phyloP scores from a whole-genome alignment of 2,797 vertebrate species.

The Toxotes lorentzi region DNA sequence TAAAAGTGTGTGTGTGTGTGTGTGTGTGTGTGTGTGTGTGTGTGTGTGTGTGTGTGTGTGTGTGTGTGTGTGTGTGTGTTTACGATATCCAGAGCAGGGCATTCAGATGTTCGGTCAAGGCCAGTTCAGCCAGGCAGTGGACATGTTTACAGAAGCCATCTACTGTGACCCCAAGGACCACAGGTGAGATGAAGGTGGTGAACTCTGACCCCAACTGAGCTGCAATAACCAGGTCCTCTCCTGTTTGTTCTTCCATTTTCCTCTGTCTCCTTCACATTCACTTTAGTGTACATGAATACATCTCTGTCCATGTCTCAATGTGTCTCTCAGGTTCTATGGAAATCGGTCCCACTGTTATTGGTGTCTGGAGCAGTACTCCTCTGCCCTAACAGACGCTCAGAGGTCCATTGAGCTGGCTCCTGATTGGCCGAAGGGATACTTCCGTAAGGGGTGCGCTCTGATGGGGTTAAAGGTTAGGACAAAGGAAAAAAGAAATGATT shows the following conservation, averaged over 20 bases:
- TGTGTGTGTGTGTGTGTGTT: slow-evolving; percentile 17
- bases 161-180: slow-evolving; percentile 71
- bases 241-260: background rate
- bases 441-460: slow-evolving; percentile 84
- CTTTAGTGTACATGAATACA: background rate
- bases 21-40: background rate
- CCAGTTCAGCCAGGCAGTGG: slow-evolving; percentile 66
- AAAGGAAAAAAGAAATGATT: background rate
- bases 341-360: slow-evolving; percentile 85
- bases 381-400: slow-evolving; percentile 80
- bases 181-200: slow-evolving; percentile 51
- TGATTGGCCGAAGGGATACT: slow-evolving; percentile 83
- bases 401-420: slow-evolving; percentile 81
- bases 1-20: too few relatives aligned
- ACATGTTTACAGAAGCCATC: slow-evolving; percentile 74
- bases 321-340: slow-evolving; percentile 79
- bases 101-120: slow-evolving; percentile 73
- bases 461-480: slow-evolving; percentile 86
- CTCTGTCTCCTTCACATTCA: background rate
- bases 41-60: background rate
- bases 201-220: background rate
- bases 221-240: background rate
- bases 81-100: slow-evolving; percentile 61
- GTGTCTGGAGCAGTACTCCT: slow-evolving; percentile 76
- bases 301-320: background rate